A percentile compares a stretch with the other conserved stretches of the same genome.
These are phyloP conservation scores for Andrena bucephala DNA, from an alignment of 2,888 invertebrate genomes.

Conservation along the genomic window DNA sequence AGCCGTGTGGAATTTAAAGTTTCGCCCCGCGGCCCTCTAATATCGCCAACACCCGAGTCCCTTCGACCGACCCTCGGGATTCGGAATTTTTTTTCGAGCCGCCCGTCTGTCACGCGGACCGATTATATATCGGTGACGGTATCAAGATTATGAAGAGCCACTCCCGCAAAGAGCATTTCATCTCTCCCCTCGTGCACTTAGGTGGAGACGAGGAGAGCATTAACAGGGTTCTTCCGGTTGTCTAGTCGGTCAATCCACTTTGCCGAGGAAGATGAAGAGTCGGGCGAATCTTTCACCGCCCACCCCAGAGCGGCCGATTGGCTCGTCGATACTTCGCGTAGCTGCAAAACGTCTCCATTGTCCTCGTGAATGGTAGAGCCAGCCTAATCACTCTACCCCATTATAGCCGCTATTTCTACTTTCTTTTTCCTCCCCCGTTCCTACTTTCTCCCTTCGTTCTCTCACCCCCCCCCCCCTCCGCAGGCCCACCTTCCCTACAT, in stretches of 20 bases:
- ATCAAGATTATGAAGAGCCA: conserved; percentile 23
- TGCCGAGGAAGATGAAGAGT: conserved; percentile 64
- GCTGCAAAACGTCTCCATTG: conserved; percentile 73
- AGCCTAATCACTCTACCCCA: conserved; percentile 78
- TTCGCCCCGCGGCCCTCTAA: conserved; percentile 10
- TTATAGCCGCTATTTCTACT: conserved; percentile 67
- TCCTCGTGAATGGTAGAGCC: conserved; percentile 73
- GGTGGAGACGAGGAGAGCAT: conserved; percentile 42
- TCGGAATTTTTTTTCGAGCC: background rate
- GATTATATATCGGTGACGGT: conserved; percentile 1
- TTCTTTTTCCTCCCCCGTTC: conserved; percentile 25
- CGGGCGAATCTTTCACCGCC: conserved; percentile 58
- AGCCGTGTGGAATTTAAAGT: conserved; percentile 39
- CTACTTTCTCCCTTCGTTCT: conserved; percentile 7
- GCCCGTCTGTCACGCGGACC: background rate
- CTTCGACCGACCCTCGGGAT: background rate
- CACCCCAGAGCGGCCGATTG: conserved; percentile 70
- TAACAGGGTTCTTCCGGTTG: conserved; percentile 67
- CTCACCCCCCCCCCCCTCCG: background rate
- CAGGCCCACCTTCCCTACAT: conserved; percentile 3
- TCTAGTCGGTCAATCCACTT: conserved; percentile 70
- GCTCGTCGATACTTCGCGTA: conserved; percentile 72
- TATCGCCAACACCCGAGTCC: background rate
- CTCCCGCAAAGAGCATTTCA: conserved; percentile 21
- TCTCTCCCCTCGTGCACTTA: conserved; percentile 33